Evolutionary conservation across 1,140 invertebrate species (phyloP).

Genomic region (Periplaneta americana): DNA sequence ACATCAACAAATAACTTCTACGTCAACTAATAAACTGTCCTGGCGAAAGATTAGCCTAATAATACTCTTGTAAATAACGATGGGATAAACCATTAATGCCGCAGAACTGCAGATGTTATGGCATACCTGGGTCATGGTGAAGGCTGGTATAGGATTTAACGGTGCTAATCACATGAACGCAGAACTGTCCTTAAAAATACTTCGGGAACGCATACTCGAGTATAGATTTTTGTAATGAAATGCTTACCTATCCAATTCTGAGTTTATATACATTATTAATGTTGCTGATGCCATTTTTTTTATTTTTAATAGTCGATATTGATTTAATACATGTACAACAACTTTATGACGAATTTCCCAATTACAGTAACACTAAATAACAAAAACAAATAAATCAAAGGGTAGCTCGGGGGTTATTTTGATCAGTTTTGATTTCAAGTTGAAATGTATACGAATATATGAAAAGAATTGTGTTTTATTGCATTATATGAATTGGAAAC

Average conservation of each 20-base stretch:
- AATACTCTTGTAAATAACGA: not conserved
- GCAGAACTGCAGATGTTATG: not conserved
- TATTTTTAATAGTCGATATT: not conserved
- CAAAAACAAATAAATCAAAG: no score
- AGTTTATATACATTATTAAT: not conserved
- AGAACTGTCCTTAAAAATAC: not conserved
- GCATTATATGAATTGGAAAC: no score
- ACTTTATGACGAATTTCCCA: not conserved
- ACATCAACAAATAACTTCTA: no score
- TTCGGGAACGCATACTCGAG: not conserved
- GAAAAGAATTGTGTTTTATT: no score
- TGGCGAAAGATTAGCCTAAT: no score
- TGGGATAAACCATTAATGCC: not conserved
- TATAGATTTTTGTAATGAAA: not conserved
- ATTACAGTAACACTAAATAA: no score
- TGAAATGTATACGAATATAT: no score
- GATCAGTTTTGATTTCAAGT: no score
- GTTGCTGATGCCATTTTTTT: not conserved
- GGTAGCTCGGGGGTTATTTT: no score
- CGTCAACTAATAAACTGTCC: not conserved
- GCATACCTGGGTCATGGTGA: not conserved
- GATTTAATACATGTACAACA: not conserved
- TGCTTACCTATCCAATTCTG: not conserved
- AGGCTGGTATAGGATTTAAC: not conserved
- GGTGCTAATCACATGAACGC: slow-evolving; percentile 1